phyloP scores from a whole-genome alignment of 2,888 invertebrate genomes.

The Drosophila emarginata region DNA sequence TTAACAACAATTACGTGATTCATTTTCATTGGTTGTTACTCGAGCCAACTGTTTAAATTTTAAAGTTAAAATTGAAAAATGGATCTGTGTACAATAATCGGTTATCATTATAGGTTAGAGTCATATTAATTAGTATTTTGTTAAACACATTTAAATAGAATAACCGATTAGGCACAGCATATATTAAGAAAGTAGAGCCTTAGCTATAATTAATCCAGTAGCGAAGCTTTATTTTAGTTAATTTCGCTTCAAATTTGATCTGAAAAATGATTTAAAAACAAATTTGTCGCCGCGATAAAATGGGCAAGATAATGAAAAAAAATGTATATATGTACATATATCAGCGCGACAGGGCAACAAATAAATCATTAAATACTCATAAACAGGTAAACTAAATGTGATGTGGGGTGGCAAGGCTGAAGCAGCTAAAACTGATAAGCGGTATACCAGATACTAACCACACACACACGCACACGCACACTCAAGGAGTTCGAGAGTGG shows the following conservation, averaged over 20 bases:
- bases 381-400: conserved; percentile 44
- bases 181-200: too few species aligned
- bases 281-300: conserved; percentile 38
- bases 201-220: neutral
- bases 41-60: too few species aligned
- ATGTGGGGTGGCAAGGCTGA: conserved; percentile 32
- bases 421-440: conserved; percentile 37
- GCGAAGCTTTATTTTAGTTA: neutral
- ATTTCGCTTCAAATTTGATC: neutral
- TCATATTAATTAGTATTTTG: too few species aligned
- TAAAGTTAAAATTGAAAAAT: too few species aligned
- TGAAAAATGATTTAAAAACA: conserved; percentile 1
- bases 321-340: conserved; percentile 15
- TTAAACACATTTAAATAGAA: too few species aligned
- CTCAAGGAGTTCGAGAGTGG: conserved; percentile 2
- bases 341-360: conserved; percentile 47
- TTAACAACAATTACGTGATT: too few species aligned
- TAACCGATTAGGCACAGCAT: too few species aligned
- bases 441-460: neutral
- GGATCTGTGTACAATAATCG: too few species aligned
- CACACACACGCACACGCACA: neutral
- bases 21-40: too few species aligned
- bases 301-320: neutral
- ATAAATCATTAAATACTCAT: conserved; percentile 43
- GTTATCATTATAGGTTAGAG: too few species aligned